Base-by-base conservation (phyloP, 2,888 invertebrate species). In the Drosophila pseudotakahashii region DNA sequence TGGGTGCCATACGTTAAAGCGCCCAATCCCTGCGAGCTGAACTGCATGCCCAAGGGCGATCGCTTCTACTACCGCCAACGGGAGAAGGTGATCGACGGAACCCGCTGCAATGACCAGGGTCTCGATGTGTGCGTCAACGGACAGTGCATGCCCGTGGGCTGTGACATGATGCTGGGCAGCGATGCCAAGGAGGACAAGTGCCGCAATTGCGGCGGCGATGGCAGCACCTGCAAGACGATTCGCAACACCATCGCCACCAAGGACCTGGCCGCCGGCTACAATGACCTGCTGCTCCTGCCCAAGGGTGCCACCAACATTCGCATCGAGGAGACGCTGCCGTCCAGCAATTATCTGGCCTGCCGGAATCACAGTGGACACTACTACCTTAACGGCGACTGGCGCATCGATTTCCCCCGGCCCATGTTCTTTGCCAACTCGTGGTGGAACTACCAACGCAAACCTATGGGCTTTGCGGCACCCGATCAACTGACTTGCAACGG, bases 101-200 rank as follows among this genome's bases (percentile, higher is more conserved):
- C 97, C 47, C 93, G 95, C 79, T 97, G 98, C 92, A 95, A 94
- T 87, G 94, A 97, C 69, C 96, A 97, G 88, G 94, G 95, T 41
- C 94, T 96, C 81, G 97, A 99, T 89, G 96, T 99, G 79, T 99
- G 99, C 91, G 98, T 99, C 57, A 95, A 97, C 90, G 99, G 99
- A 64, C 94, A 94, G 90, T 99, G 99, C 90, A 95, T 97, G 95
- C 95, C 96, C 9, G 97, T 98, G 44, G 99, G 99, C 62, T 99
- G 99, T 91, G 98, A 99, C 92, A 96, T 96, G 94, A 96, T 97
- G 95, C 93, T 99, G 85, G 98, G 98, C 11, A 98, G 98, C 6
- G 93, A 94, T 59, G 95, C 96, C 10, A 94, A 94, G 79, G 98
- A 98, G 92, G 99, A 99, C 92, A 96, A 96, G 82, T 99, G 99